Percentiles rank a stretch among this genome's conserved stretches.
These are phyloP conservation scores for Tetanocera ferruginea DNA, from an alignment of 2,888 invertebrate genomes.

Conservation along the genomic window DNA sequence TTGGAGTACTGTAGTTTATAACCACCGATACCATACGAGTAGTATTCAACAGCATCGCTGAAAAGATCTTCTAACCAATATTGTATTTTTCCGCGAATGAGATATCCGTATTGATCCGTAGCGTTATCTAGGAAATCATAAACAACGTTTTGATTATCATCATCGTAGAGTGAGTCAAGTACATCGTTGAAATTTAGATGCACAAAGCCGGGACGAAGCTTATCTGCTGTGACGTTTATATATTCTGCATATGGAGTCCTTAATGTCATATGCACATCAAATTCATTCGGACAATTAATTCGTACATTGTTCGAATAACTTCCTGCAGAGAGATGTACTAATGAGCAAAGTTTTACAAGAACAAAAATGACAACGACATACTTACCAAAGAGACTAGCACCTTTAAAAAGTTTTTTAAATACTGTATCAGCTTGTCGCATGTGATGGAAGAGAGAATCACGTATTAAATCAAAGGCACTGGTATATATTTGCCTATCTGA, in stretches of 20 bases:
- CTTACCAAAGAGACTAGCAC: slow-evolving; percentile 49
- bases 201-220: slow-evolving; percentile 50
- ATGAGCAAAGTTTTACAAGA: neutral
- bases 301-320: slow-evolving; percentile 53
- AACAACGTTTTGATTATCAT: slow-evolving; percentile 28
- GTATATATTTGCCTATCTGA: slow-evolving; percentile 40
- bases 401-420: slow-evolving; percentile 47
- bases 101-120: slow-evolving; percentile 42
- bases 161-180: slow-evolving; percentile 21
- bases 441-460: slow-evolving; percentile 36
- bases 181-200: slow-evolving; percentile 41
- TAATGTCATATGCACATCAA: slow-evolving; percentile 50
- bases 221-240: slow-evolving; percentile 26
- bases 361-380: neutral
- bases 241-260: slow-evolving; percentile 40
- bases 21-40: neutral
- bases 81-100: slow-evolving; percentile 39
- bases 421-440: slow-evolving; percentile 36
- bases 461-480: slow-evolving; percentile 39
- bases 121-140: slow-evolving; percentile 37
- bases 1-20: slow-evolving; percentile 43
- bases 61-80: slow-evolving; percentile 50
- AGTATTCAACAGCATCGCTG: slow-evolving; percentile 20
- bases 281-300: slow-evolving; percentile 51
- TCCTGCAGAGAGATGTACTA: slow-evolving; percentile 41